phyloP scores from a whole-genome alignment of 2,797 vertebrate species.

The Heteromormyrus szaboi region DNA sequence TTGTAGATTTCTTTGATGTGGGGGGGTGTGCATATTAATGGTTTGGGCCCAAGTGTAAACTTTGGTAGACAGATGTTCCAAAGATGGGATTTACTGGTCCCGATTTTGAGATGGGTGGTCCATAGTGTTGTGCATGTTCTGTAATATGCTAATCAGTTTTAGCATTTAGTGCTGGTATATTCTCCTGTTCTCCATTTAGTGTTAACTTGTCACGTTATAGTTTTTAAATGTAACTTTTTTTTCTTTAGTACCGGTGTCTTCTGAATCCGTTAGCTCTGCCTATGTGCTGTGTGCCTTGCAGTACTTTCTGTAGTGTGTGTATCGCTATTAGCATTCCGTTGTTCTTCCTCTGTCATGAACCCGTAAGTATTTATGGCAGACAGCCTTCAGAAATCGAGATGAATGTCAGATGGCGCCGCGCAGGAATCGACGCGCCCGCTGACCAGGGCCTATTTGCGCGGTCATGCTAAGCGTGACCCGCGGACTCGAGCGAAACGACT shows the following conservation, averaged over 20 bases:
- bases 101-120: too few species aligned
- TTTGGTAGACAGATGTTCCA: background rate
- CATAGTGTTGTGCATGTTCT: background rate
- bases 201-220: background rate
- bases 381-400: constrained; percentile 22
- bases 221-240: background rate
- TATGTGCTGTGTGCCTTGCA: background rate
- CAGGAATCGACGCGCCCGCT: background rate
- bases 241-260: background rate
- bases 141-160: background rate
- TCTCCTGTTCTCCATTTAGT: background rate
- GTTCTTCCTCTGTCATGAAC: background rate
- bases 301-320: background rate
- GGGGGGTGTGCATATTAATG: background rate
- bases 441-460: background rate
- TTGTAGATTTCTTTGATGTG: background rate
- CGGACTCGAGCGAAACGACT: background rate
- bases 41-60: background rate
- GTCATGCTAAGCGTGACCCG: background rate
- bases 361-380: background rate
- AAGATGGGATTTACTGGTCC: background rate
- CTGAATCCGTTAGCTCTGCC: background rate
- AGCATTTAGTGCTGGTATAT: background rate
- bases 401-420: constrained; percentile 16
- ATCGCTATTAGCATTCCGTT: background rate